Base-by-base conservation (phyloP, 23 tunicate genomes). In the Trididemnum nubilum region DNA sequence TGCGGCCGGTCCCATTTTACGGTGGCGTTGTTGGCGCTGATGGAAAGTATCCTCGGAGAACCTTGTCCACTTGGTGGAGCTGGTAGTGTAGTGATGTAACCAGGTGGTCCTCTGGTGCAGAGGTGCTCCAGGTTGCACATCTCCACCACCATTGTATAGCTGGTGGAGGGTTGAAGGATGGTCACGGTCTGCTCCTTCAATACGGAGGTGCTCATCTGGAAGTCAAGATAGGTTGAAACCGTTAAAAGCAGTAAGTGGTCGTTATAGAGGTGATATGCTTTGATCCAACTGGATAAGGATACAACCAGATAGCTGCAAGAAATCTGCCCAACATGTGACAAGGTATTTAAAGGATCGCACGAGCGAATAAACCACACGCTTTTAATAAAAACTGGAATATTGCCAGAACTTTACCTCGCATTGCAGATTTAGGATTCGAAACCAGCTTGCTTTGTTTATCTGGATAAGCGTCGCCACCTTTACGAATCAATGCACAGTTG, bases 41-140 rank as follows among this genome's bases (percentile, higher is more conserved):
- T 57, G 21, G 79, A 49, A 2, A 21, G 63, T 15, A 83, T 44
- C 15, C 25, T 58, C 0, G 98, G 98, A 0, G 93, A 86, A 21
- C 35, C 71, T 74, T 93, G 98, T 15, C 87, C 94, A 34, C 79
- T 54, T 19, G 98, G 98, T 30, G 98, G 90, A 34, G 98, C 98
- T 15, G 98, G 80, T 2, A 79, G 72, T 27, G 98, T 93, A 64
- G 98, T 83, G 31, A 87, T 79, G 78, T 38, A 84, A 28, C 86
- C 83, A 2, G 83, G 32, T 30, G 86, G 81, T 30, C 93, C 86
- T 40, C 57, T 35, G 24, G 80, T 24, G 52, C 98, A 93, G 49
- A 92, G 28, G 24, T 75, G 34, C 54, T 84, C 89, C 51, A 88
- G 73, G 0, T 93, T 87, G 87, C 98, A 93, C 76, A 86, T 81